Evolutionary conservation across 1,140 invertebrate species (phyloP).

Genomic region (Hypsibius dujardini): DNA sequence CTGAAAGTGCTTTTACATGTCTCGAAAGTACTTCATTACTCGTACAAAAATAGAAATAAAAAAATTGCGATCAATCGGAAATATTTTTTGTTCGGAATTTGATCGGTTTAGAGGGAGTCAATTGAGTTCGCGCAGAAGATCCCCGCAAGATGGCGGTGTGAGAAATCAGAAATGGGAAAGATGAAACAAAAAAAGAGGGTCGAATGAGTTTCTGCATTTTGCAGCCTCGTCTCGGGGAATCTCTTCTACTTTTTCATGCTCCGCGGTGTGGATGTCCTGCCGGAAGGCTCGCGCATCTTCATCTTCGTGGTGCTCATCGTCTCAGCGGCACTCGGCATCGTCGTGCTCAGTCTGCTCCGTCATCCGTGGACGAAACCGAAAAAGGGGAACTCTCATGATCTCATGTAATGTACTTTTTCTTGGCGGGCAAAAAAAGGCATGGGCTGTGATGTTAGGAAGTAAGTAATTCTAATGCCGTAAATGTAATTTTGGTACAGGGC

Average conservation of each 20-base stretch:
- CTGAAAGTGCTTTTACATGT: too few species aligned
- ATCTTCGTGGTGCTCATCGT: background rate
- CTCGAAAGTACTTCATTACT: background rate
- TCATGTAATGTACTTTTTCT: background rate
- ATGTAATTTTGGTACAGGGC: background rate
- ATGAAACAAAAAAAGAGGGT: too few species aligned
- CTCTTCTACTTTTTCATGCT: conserved; percentile 11
- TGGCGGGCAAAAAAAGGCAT: background rate
- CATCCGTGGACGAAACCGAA: background rate
- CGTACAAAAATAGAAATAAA: background rate
- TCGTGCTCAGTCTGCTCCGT: background rate
- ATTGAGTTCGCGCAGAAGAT: too few species aligned
- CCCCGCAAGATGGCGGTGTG: too few species aligned
- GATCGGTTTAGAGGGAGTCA: too few species aligned
- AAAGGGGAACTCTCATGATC: background rate
- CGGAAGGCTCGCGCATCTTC: background rate
- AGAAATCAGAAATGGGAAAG: too few species aligned
- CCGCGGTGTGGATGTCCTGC: background rate
- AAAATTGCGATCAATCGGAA: too few species aligned
- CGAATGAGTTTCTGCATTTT: background rate
- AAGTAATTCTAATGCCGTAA: background rate
- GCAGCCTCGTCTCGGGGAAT: background rate
- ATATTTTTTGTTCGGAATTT: too few species aligned
- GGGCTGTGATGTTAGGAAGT: background rate
- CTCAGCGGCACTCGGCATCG: background rate